Base-by-base conservation (phyloP, 2,888 invertebrate species). In the Habroteleia sp. region DNA sequence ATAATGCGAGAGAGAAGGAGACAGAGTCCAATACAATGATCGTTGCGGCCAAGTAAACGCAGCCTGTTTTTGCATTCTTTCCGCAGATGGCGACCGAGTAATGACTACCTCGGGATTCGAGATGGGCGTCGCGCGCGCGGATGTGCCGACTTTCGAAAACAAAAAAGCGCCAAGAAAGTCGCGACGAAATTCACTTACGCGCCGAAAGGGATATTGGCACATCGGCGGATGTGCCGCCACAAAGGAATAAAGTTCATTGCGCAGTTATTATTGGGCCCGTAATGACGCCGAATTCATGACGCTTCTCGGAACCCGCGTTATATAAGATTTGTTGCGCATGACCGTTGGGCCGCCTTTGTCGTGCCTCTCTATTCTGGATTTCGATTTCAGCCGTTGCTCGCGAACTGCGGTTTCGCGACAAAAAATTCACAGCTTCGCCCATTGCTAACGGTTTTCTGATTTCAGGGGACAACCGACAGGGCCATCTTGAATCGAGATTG, bases 81-180 rank as follows among this genome's bases (percentile, higher is more conserved):
- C 50, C 56, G 58, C 74, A 74, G 68, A 74, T 74, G 74, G 66
- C 50, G 39, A 31, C 33, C 74, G 63, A 56, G 56, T 68, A 68
- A 74, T 68, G 17, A 74, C 60, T 58, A 68, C 63, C 63, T 68
- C 42, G 68, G 68, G 29, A 62, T 46, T 52, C 54, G 65, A 50
- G 65, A 69, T 62, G 50, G 68, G 62, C 65, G 37, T 65, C 58
- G 73, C 37, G 58, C 72, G 58, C 41, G 20, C 56, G 50, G 44
- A 63, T 72, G 42, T 63, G 35, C 72, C 52, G 50, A 74, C 74
- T 68, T 69, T 74, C 74, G 74, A 74, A 74, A 74, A 66, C 44
- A 60, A 62, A 66, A 74, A 74, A 63, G 25, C 41, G 37, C 39
- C 42, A 66, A 66, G 65, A 65, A 73, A 60, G 73, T 54, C 62